phyloP scores from a whole-genome alignment of 2,797 vertebrate genomes.

The Vipera ursinii region DNA sequence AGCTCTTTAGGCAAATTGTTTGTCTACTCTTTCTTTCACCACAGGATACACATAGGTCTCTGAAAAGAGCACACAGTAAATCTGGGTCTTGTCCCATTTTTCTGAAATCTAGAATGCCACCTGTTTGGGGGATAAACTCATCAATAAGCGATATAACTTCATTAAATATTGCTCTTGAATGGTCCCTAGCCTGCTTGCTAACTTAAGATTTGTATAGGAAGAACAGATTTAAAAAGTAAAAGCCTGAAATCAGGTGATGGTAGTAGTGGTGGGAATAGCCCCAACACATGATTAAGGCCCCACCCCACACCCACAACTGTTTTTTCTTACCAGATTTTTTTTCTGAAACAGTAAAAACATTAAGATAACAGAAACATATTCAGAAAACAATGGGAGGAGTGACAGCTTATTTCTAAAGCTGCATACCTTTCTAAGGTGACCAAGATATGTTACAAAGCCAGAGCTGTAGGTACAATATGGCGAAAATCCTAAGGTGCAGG shows the following conservation, averaged over 20 bases:
- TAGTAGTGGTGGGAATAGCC: not conserved
- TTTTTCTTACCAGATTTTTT: not conserved
- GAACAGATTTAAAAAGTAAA: not conserved
- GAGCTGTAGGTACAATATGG: not conserved
- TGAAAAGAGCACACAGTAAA: not conserved
- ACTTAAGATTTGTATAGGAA: not conserved
- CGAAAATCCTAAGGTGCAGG: not conserved
- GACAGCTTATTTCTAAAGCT: not conserved
- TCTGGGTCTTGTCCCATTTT: not conserved
- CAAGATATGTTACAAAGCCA: not conserved
- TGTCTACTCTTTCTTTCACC: not conserved
- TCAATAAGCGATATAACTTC: not conserved
- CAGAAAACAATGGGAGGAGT: not conserved
- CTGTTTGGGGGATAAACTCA: not conserved
- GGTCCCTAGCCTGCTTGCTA: not conserved
- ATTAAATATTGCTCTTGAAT: not conserved
- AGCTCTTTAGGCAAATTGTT: not conserved
- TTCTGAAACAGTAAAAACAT: not conserved
- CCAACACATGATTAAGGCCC: not conserved
- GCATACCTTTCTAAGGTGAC: not conserved
- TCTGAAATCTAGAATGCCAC: not conserved
- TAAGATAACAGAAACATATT: not conserved
- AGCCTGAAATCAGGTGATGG: not conserved
- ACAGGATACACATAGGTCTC: not conserved
- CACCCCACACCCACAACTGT: not conserved